A percentile compares a stretch with the other conserved stretches of the same genome.
Conservation (phyloP, 2,888 invertebrate genomes). For the Lottia scabra region DNA sequence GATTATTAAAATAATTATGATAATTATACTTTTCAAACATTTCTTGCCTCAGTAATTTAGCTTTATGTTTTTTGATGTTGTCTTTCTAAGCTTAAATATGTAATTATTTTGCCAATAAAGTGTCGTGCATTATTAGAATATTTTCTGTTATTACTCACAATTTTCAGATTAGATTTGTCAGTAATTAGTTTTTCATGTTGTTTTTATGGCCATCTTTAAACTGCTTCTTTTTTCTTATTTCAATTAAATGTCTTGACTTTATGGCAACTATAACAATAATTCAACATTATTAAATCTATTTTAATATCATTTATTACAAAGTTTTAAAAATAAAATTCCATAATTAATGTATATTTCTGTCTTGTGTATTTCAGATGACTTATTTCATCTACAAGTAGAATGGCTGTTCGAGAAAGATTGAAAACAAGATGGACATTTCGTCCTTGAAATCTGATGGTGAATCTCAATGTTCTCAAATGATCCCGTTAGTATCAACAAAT, state of each 20-base stretch:
- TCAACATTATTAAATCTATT: not conserved
- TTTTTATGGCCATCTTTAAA: not conserved
- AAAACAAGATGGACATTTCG: conserved; percentile 23
- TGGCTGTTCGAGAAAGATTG: conserved; percentile 17
- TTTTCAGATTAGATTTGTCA: conserved; percentile 5
- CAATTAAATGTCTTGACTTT: no score
- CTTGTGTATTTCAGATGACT: conserved; percentile 19
- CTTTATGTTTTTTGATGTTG: conserved; percentile 5
- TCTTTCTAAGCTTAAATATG: conserved; percentile 3
- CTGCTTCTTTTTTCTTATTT: conserved; percentile 9
- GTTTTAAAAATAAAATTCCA: not conserved
- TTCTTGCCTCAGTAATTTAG: conserved; percentile 5
- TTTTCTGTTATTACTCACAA: conserved; percentile 5
- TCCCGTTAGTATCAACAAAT: conserved; percentile 9
- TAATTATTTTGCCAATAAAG: not conserved
- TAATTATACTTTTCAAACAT: conserved; percentile 7
- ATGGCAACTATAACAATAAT: no score
- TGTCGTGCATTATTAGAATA: conserved; percentile 5
- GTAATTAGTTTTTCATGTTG: conserved; percentile 5
- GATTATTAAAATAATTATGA: conserved; percentile 2
- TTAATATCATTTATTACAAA: not conserved
- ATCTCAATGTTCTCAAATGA: not conserved
- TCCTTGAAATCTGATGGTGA: conserved; percentile 19
- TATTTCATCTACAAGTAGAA: conserved; percentile 7
- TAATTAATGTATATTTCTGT: not conserved